These are phyloP conservation scores for Chiridota heheva DNA, from an alignment of 35 echinoderm and acorn worm species.

Conservation along the genomic window DNA sequence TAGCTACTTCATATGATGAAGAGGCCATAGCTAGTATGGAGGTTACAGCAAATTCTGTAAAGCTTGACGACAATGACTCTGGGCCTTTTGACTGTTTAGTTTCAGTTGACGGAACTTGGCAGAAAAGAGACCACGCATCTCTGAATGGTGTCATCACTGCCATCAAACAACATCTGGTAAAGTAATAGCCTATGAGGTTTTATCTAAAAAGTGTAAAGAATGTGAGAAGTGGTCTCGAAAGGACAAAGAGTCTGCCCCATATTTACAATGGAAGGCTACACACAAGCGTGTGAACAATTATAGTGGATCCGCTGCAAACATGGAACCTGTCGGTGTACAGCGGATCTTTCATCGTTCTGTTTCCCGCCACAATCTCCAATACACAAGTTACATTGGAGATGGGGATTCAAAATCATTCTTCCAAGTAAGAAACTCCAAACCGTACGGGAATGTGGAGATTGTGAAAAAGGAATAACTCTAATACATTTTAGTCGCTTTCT, in stretches of 20 bases:
- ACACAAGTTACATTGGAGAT: slow-evolving; percentile 38
- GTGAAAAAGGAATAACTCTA: slow-evolving; percentile 43
- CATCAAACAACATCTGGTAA: background rate
- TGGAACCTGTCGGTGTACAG: slow-evolving; percentile 14
- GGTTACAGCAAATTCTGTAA: background rate
- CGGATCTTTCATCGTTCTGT: background rate
- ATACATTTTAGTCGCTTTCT: too few species aligned
- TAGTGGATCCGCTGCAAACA: slow-evolving; percentile 8
- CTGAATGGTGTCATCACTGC: slow-evolving; percentile 26
- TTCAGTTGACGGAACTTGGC: slow-evolving; percentile 27
- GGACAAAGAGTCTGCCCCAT: background rate
- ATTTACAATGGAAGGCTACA: slow-evolving; percentile 12
- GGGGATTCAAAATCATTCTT: background rate
- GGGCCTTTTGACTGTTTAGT: slow-evolving; percentile 11
- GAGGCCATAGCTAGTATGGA: background rate
- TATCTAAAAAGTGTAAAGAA: background rate
- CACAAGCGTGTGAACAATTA: background rate
- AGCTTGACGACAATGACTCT: background rate
- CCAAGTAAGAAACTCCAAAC: background rate
- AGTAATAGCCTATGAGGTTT: slow-evolving; percentile 3
- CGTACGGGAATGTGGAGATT: background rate
- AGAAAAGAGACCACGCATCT: background rate
- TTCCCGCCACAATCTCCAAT: background rate
- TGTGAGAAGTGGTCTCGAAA: slow-evolving; percentile 14
- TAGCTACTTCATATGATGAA: background rate